Evolutionary conservation across 2,888 invertebrate genomes (phyloP), one percentile per base, ranked within the genome.

Genomic region (Operophtera brumata): DNA sequence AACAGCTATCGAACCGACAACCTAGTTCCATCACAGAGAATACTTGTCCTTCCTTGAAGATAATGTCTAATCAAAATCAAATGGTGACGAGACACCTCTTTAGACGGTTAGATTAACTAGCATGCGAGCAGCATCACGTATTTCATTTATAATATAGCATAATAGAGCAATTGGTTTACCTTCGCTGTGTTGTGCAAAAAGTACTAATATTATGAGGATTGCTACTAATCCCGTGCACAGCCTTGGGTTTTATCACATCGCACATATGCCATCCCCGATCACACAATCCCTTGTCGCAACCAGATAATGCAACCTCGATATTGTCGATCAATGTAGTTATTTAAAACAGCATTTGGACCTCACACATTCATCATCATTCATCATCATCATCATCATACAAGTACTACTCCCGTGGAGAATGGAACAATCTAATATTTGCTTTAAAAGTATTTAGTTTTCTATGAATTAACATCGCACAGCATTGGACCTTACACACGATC

Each of bases 111-210:
- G n/a, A n/a, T 20, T 20, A 20, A 46, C 28, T 28, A 28, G 37
- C 37, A 37, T 46, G 45, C 35, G 35, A 11, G 37, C 36, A 45
- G 20, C 14, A n/a, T 14, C 5, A 30, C 6, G 4, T 30, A 34
- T 12, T 36, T 32, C 8, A 43, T 43, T 6, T 12, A 11, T 6
- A 7, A 30, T 30, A 14, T 13, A 28, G n/a, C 28, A 28, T 36
- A n/a, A 36, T 34, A 34, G 34, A 6, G 20, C 30, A 43, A 32
- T 28, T 11, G 43, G 35, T 50, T 49, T 50, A 50, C 50, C 44
- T 43, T 50, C 44, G 44, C 43, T 5, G 11, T 10, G 30, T 12
- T 37, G 12, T 25, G 30, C 12, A 39, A 14, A 20, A 14, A 12
- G 20, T 12, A 8, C n/a, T n/a, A 9, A 35, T 12, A 46, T 13